These are phyloP conservation scores for Poeciliopsis retropinna DNA, from an alignment of 2,113 vertebrate species.

Conservation along the genomic window DNA sequence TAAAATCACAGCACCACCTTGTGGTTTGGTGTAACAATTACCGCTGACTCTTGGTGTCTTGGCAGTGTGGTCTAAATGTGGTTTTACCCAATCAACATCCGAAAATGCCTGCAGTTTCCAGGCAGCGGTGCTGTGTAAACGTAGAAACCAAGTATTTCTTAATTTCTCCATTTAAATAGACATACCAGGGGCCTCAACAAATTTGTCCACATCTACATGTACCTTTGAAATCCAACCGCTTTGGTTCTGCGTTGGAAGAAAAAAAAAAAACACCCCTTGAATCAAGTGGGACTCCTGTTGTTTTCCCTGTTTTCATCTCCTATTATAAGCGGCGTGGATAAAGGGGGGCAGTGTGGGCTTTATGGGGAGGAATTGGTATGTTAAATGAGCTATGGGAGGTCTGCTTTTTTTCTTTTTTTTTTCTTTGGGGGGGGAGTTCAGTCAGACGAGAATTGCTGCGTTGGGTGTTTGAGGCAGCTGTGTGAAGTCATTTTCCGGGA, in stretches of 20 bases:
- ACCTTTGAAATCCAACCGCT: slow-evolving; percentile 31
- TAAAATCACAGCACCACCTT: too few species aligned
- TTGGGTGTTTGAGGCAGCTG: slow-evolving; percentile 79
- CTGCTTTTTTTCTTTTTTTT: slow-evolving; percentile 56
- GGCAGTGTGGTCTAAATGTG: too few species aligned
- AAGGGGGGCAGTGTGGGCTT: slow-evolving; percentile 50
- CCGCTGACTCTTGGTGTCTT: too few species aligned
- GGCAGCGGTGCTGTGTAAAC: too few species aligned
- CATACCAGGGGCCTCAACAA: not conserved
- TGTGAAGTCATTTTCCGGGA: slow-evolving; percentile 82
- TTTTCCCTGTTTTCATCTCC: slow-evolving; percentile 71
- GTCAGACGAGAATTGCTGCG: slow-evolving; percentile 78
- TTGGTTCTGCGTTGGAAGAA: slow-evolving; percentile 57
- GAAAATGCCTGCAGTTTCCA: too few species aligned
- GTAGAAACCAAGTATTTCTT: too few species aligned
- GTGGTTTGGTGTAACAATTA: too few species aligned
- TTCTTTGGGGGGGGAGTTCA: slow-evolving; percentile 54
- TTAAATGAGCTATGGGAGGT: slow-evolving; percentile 82
- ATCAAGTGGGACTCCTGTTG: slow-evolving; percentile 73
- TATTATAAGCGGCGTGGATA: not conserved
- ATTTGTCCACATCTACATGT: not conserved
- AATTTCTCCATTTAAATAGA: too few species aligned
- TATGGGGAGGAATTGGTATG: slow-evolving; percentile 71
- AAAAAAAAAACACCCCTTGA: slow-evolving; percentile 69
- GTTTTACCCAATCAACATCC: too few species aligned